Conservation (phyloP, 92 coral and sea anemone species). For the Umimayanthus kanabou region DNA sequence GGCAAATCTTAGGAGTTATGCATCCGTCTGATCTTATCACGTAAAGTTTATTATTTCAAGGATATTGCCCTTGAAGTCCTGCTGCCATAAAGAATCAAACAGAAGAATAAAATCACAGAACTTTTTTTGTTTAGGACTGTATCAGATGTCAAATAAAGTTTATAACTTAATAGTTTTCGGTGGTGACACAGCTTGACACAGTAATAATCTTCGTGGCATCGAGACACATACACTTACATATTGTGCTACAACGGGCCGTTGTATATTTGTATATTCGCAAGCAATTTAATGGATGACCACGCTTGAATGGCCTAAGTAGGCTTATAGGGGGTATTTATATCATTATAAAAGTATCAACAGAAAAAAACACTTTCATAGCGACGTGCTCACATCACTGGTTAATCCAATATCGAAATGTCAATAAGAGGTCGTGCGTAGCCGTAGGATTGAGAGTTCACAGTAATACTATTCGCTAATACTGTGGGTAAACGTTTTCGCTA, state of each 20-base stretch:
- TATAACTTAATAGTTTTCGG: not conserved
- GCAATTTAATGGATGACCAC: not conserved
- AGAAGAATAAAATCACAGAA: not conserved
- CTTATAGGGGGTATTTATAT: not conserved
- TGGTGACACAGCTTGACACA: not conserved
- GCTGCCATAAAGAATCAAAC: not conserved
- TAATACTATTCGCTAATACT: too few relatives aligned
- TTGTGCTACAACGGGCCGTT: too few relatives aligned
- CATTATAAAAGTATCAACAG: constrained; percentile 12
- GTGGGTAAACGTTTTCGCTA: not conserved
- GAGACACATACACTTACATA: not conserved
- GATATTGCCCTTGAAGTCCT: not conserved
- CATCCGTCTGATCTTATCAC: not conserved
- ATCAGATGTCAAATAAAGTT: not conserved
- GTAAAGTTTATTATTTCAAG: not conserved
- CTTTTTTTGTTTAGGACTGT: not conserved
- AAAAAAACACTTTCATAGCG: not conserved
- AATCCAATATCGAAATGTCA: not conserved
- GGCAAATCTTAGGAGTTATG: not conserved
- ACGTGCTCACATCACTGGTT: not conserved
- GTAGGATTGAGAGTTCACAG: not conserved
- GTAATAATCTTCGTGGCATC: too few relatives aligned
- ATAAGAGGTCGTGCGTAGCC: too few relatives aligned
- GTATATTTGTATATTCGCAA: not conserved
- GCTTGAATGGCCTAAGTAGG: not conserved